Evolutionary conservation across 2,113 vertebrate species (phyloP).

Genomic region (Oreochromis niloticus): DNA sequence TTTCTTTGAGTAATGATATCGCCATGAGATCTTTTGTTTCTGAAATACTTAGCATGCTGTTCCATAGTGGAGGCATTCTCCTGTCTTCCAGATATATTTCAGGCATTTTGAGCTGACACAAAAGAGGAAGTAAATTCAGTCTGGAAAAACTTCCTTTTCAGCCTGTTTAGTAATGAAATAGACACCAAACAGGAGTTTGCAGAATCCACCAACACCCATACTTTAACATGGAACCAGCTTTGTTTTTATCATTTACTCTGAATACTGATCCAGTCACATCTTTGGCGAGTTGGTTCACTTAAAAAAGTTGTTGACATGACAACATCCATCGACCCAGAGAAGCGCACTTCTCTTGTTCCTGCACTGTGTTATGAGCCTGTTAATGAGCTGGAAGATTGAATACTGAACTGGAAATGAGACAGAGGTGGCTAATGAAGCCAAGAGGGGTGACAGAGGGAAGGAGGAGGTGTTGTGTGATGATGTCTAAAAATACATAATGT

Average conservation of each 20-base stretch:
- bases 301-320: conserved; percentile 5
- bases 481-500: conserved; percentile 39
- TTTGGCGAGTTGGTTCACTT: neutral
- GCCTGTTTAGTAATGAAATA: neutral
- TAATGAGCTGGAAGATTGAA: conserved; percentile 54
- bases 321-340: conserved; percentile 5
- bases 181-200: neutral
- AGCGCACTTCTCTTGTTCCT: conserved; percentile 1
- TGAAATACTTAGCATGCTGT: neutral
- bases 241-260: neutral
- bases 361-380: conserved; percentile 17
- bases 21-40: neutral
- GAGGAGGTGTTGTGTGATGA: neutral
- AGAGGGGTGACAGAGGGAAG: neutral
- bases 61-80: neutral
- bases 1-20: conserved; percentile 8
- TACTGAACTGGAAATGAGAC: conserved; percentile 26
- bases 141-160: neutral
- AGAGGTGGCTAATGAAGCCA: conserved; percentile 30
- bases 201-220: neutral
- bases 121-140: neutral
- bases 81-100: neutral
- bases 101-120: neutral
- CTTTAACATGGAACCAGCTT: neutral
- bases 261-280: neutral